Percentiles rank a stretch among this genome's conserved stretches.
These are phyloP conservation scores for Holocentrus rufus DNA, from an alignment of 2,797 vertebrate genomes.

Conservation along the genomic window DNA sequence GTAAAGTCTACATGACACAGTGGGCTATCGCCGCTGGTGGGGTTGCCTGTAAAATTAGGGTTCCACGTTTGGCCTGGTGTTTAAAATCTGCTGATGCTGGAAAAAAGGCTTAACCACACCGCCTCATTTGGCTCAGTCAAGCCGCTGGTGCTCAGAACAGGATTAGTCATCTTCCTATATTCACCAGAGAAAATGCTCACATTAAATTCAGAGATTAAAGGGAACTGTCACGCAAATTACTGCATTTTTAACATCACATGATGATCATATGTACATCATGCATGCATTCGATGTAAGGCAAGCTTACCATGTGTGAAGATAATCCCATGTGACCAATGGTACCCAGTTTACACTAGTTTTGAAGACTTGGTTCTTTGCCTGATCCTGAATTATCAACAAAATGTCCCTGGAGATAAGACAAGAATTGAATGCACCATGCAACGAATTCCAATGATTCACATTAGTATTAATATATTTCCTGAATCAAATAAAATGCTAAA, in stretches of 20 bases:
- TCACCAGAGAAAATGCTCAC: conserved; percentile 22
- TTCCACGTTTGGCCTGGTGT: conserved; percentile 45
- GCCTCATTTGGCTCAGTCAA: conserved; percentile 26
- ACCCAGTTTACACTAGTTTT: not conserved
- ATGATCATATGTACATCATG: not conserved
- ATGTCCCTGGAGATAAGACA: conserved; percentile 23
- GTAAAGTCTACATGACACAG: conserved; percentile 37
- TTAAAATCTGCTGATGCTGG: conserved; percentile 55
- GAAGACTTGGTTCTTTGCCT: not conserved
- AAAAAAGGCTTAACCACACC: conserved; percentile 36
- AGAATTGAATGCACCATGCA: conserved; percentile 2
- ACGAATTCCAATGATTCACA: conserved; percentile 43
- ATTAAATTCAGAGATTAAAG: conserved; percentile 19
- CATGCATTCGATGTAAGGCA: not conserved
- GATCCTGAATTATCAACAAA: conserved; percentile 40
- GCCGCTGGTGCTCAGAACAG: conserved; percentile 8
- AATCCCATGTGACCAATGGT: not conserved
- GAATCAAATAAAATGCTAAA: conserved; percentile 64
- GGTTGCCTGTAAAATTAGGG: conserved; percentile 13
- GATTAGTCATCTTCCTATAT: conserved; percentile 15
- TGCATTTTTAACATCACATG: not conserved
- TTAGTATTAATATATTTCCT: conserved; percentile 64
- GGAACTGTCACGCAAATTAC: not conserved
- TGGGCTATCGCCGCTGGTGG: conserved; percentile 27
- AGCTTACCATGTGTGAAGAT: not conserved